These are phyloP conservation scores for Craniophora ligustri DNA, from an alignment of 2,888 invertebrate species.

Conservation along the genomic window DNA sequence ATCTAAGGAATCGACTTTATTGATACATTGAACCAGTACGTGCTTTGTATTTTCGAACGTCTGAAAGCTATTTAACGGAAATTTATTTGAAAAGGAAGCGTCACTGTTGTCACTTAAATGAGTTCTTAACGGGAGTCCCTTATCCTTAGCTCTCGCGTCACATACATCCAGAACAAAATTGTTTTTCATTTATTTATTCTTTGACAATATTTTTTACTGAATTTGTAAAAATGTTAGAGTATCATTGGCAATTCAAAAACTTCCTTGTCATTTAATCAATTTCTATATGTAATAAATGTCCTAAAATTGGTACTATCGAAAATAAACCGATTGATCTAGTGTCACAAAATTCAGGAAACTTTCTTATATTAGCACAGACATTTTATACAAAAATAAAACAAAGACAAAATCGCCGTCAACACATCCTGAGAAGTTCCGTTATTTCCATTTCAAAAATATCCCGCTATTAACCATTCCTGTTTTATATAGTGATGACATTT, in stretches of 20 bases:
- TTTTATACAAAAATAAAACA: not conserved
- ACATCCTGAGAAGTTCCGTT: slow-evolving; percentile 20
- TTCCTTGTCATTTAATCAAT: too few species aligned
- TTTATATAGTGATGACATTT: slow-evolving; percentile 55
- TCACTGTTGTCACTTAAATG: slow-evolving; percentile 35
- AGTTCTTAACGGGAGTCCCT: slow-evolving; percentile 52
- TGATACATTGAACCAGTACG: slow-evolving; percentile 43
- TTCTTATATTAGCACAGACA: too few species aligned
- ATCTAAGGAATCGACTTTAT: slow-evolving; percentile 26
- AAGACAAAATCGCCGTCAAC: not conserved
- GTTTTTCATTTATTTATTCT: not conserved
- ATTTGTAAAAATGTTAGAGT: too few species aligned
- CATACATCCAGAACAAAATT: slow-evolving; percentile 5
- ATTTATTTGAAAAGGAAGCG: slow-evolving; percentile 50
- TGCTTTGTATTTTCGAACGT: slow-evolving; percentile 39
- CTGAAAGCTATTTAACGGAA: slow-evolving; percentile 46
- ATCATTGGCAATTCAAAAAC: too few species aligned
- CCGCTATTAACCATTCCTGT: slow-evolving; percentile 42
- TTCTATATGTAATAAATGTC: too few species aligned
- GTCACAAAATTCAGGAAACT: too few species aligned
- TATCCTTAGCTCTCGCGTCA: slow-evolving; percentile 17
- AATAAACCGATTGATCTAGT: too few species aligned
- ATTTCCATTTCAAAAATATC: slow-evolving; percentile 38
- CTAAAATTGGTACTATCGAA: too few species aligned
- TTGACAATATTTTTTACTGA: too few species aligned